Base-by-base conservation (phyloP, 2,888 invertebrate species). In the Hydroisotoma schaefferi region DNA sequence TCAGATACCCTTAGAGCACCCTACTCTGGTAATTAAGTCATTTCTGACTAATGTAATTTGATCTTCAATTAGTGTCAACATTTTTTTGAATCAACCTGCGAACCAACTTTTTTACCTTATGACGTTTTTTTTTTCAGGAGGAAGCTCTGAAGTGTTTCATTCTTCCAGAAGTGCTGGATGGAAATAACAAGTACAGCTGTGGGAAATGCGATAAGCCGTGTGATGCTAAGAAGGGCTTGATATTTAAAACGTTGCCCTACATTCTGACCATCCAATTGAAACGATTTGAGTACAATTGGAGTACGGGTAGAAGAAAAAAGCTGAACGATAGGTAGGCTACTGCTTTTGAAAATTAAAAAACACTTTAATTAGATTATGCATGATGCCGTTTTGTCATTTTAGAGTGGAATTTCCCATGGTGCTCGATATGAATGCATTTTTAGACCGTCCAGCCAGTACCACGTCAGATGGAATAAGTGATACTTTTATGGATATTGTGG, bases 161-260 rank as follows among this genome's bases (percentile, higher is more conserved):
- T 1, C 85, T 87, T 71, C 88, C 90, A 1, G 93, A 93, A 79
- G 85, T 85, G 2, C 80, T 93, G 29, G 87, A 89, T 63, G 91
- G 83, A 25, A 85, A 85, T 74, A 92, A 93, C 79, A 89, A 92
- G 78, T 93, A 93, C 78, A 83, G 84, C 75, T 93, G 93, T 78
- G 90, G 90, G 72, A 85, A 85, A 69, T 93, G 93, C 78, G 82
- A 87, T 73, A 87, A 87, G 76, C 90, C 90, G 75, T 90, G 90
- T 75, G 86, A 92, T 76, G 92, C 92, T 18, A 89, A 92, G 75
- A 93, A 93, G 79, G 92, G 93, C 38, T 79, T 93, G 52, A 89
- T 90, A 76, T 91, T 93, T 76, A 84, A 85, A 22, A 85, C 86
- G 68, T 90, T 93, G 76, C 92, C 93, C 0, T 92, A 93, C 76